Evolutionary conservation across 2,797 vertebrate genomes (phyloP).

Genomic region (Neopelma chrysocephalum): DNA sequence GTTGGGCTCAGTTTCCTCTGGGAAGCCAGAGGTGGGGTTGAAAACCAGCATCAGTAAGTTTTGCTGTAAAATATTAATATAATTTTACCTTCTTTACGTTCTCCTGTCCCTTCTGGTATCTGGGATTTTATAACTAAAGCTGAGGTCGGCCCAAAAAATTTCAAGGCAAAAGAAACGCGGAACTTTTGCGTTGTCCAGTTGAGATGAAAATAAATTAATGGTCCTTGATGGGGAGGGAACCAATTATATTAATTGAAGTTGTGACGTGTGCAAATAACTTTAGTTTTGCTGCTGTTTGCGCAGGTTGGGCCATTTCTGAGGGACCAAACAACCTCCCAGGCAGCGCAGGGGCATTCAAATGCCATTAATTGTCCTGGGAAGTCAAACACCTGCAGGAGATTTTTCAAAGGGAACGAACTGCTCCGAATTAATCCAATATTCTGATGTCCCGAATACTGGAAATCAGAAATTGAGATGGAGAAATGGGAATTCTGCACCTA

Average conservation of each 20-base stretch:
- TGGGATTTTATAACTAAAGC: not conserved
- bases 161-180: not conserved
- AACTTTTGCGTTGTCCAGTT: not conserved
- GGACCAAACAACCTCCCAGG: not conserved
- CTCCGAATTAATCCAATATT: not conserved
- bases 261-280: not conserved
- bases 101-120: rapidly evolving
- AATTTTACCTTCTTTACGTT: not conserved
- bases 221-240: not conserved
- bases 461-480: not conserved
- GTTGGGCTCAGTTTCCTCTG: not conserved
- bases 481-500: not conserved
- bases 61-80: not conserved
- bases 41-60: not conserved
- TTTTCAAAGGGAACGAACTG: not conserved
- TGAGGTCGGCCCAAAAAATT: not conserved
- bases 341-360: not conserved
- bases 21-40: not conserved
- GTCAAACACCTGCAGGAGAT: rapidly evolving
- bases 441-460: not conserved
- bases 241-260: constrained; percentile 16
- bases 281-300: not conserved
- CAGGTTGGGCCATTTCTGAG: not conserved
- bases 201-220: not conserved
- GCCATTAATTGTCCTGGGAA: not conserved